These are phyloP conservation scores for Lasiommata megera DNA, from an alignment of 2,888 invertebrate species.

Conservation along the genomic window DNA sequence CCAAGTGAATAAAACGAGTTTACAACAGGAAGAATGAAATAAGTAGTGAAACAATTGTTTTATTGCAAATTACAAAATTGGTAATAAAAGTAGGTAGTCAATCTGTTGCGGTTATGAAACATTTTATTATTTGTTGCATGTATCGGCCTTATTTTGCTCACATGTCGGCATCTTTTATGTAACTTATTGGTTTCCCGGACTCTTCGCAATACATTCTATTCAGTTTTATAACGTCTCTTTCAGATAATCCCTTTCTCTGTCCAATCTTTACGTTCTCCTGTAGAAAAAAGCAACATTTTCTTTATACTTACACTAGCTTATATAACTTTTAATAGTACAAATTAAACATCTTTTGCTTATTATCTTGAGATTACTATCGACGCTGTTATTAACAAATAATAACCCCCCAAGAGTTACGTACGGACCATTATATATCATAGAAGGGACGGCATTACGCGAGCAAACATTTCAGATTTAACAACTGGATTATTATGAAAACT, in stretches of 20 bases:
- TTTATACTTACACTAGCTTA: background rate
- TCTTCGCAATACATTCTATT: slow-evolving; percentile 67
- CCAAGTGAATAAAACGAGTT: slow-evolving; percentile 2
- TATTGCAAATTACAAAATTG: slow-evolving; percentile 15
- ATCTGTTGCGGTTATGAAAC: background rate
- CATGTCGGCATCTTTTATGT: slow-evolving; percentile 14
- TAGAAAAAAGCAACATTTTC: slow-evolving; percentile 30
- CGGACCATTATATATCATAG: no score
- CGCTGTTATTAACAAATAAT: background rate
- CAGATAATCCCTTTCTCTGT: slow-evolving; percentile 64
- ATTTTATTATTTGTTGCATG: slow-evolving; percentile 1
- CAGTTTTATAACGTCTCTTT: slow-evolving; percentile 60
- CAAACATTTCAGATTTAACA: no score
- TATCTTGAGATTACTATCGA: background rate
- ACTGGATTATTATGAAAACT: no score
- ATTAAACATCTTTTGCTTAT: no score
- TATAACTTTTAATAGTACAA: background rate
- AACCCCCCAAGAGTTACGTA: no score
- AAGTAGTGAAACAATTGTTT: slow-evolving; percentile 11
- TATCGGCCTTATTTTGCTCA: background rate
- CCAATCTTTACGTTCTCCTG: slow-evolving; percentile 63
- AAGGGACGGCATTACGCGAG: no score
- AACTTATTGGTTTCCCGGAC: slow-evolving; percentile 31
- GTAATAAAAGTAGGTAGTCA: background rate
- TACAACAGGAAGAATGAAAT: slow-evolving; percentile 17